Conservation (phyloP, 1,140 invertebrate genomes). For the Stegodyphus dumicola region DNA sequence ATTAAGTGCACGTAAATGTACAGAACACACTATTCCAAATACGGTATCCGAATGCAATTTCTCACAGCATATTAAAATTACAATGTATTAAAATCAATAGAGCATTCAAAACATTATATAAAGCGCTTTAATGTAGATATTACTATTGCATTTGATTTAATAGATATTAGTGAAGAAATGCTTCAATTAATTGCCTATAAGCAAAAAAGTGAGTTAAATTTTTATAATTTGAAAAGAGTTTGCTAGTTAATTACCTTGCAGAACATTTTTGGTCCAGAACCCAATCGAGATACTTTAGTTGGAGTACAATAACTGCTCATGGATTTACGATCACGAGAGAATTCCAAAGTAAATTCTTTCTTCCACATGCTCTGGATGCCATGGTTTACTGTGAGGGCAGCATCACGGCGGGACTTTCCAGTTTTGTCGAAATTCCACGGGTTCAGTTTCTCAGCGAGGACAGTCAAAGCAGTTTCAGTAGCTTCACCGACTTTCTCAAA, state of each 20-base stretch:
- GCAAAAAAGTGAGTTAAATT: not conserved
- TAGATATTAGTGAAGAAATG: too few species aligned
- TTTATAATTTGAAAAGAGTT: not conserved
- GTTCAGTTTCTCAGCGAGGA: constrained; percentile 98
- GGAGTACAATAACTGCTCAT: constrained; percentile 98
- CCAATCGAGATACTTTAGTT: constrained; percentile 86
- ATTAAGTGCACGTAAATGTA: too few species aligned
- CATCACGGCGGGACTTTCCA: constrained; percentile 89
- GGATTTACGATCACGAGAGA: constrained; percentile 99
- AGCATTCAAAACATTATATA: too few species aligned
- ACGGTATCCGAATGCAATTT: too few species aligned
- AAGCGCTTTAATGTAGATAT: too few species aligned
- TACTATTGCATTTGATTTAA: too few species aligned
- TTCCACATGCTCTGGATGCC: constrained; percentile 98
- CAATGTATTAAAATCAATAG: too few species aligned
- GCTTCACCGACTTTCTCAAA: constrained; percentile 96
- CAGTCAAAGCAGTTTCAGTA: constrained; percentile 98
- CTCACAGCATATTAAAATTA: too few species aligned
- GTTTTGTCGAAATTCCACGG: constrained; percentile 86
- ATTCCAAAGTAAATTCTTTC: constrained; percentile 99
- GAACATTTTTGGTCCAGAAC: constrained; percentile 94
- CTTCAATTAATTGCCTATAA: too few species aligned
- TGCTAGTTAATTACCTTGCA: constrained; percentile 76
- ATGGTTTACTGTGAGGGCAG: constrained; percentile 91
- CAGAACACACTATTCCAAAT: too few species aligned